These are phyloP conservation scores for Leptinotarsa lineolata DNA, from an alignment of 1,140 invertebrate genomes.

Conservation along the genomic window DNA sequence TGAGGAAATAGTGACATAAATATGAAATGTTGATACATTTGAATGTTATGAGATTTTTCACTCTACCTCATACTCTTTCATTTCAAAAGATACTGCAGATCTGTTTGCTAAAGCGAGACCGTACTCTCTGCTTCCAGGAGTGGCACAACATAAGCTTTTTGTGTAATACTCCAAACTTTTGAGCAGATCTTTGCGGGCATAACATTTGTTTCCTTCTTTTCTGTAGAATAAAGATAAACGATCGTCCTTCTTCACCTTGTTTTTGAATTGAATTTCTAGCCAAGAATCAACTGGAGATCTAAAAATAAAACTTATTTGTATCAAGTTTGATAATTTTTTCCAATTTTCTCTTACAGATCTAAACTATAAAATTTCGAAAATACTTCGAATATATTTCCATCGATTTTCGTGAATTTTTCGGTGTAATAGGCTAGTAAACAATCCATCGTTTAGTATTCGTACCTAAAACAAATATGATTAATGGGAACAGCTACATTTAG, in stretches of 20 bases:
- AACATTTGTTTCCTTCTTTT: conserved; percentile 46
- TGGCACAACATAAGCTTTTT: conserved; percentile 48
- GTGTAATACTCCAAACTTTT: conserved; percentile 48
- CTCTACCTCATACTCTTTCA: conserved; percentile 45
- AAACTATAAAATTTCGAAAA: conserved; percentile 45
- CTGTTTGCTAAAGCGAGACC: conserved; percentile 47
- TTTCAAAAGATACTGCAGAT: conserved; percentile 48
- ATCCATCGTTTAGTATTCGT: conserved; percentile 38
- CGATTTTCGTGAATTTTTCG: conserved; percentile 43
- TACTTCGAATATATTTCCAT: conserved; percentile 45
- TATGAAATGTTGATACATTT: conserved; percentile 19
- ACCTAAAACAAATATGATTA: conserved; percentile 9
- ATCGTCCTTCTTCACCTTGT: conserved; percentile 42
- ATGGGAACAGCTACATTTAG: not conserved
- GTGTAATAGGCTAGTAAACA: conserved; percentile 44
- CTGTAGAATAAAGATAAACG: conserved; percentile 37
- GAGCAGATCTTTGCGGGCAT: conserved; percentile 40
- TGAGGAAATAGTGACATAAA: too few species aligned
- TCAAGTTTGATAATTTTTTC: not conserved
- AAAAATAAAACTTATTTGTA: conserved; percentile 33
- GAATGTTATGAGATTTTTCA: not conserved
- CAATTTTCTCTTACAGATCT: conserved; percentile 38
- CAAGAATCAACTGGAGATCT: conserved; percentile 45
- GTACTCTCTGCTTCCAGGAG: conserved; percentile 41
- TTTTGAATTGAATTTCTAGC: conserved; percentile 45